Base-by-base conservation (phyloP, 2,797 vertebrate species). In the Acrossocheilus fasciatus region DNA sequence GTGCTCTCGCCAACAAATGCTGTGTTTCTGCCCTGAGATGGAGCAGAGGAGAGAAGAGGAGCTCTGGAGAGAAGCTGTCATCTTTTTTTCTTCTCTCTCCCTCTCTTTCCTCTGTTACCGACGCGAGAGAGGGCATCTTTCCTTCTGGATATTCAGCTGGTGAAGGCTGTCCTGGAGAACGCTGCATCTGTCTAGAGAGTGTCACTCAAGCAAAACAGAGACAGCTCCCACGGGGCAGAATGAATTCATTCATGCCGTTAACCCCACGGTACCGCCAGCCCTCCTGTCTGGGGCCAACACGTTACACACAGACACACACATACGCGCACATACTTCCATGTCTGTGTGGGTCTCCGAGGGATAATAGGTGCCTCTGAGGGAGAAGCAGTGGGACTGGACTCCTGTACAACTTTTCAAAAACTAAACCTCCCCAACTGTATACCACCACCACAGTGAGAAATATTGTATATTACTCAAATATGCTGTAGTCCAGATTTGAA, bases 81-180 rank as follows among this genome's bases (percentile, higher is more conserved):
- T 93, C 93, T 93, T 93, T 93, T 92, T 93, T 76, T 87, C 87
- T 85, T 81, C 54, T 81, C 30, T 79, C 36, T 54, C 41, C 75
- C 62, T 78, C 30, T 77, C 39, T 82, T 23, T 69, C 26, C 36
- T 59, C n/a, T 70, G 62, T 62, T 86, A 77, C 73, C 64, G 66
- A 59, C 41, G 23, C 34, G 74, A 90, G 90, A 80, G 80, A 79
- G 76, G 73, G 84, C 54, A 87, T 88, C 89, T 94, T 91, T 90
- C 91, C 76, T 93, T 95, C 94, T 96, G 92, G 92, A 92, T 92
- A 52, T 94, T 96, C 94, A 93, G 93, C 91, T 93, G 92, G 93
- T 92, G 94, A 92, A 93, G 92, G 91, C 88, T 91, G 90, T 81
- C 84, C 89, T 87, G 83, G 43, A 88, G 89, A 94, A 75, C 87